Evolutionary conservation across 2,888 invertebrate genomes (phyloP), one percentile per base, ranked within the genome.

Genomic region (Drosophila paramelanica): DNA sequence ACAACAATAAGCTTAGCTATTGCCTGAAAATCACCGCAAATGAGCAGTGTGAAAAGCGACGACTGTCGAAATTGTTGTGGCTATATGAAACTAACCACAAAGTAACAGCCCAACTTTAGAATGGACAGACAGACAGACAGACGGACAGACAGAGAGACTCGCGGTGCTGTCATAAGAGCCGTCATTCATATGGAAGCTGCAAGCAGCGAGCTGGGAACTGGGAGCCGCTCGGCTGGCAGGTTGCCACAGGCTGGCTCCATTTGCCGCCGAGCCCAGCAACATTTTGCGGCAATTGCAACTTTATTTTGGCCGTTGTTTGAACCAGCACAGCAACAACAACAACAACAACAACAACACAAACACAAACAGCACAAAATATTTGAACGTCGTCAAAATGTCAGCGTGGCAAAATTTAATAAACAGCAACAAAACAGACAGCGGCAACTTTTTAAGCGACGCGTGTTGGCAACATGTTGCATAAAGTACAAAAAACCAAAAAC

Each of bases 261-360:
- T 62, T 66, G 64, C 71, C 43, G 77, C 76, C 70, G 75, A 75
- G 79, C 77, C 73, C 87, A 64, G 84, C 80, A 87, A 80, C 81
- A 82, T 86, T 88, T 88, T 73, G 89, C 50, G 58, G 82, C 81
- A 88, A 83, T 74, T 77, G 82, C 87, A 82, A 83, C 89, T 87
- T 86, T 88, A 83, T 88, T 82, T 74, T 72, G 70, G 60, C 79
- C 66, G 58, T 51, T 58, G 76, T 51, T 49, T 33, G 36, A 38
- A 10, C 31, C 31, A 36, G 20, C 55, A 56, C 50, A 31, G 31
- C 31, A 31, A 31, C 31, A 31, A 31, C 31, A 31, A 50, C 70
- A 74, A 49, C 66, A 62, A 39, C 36, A 38, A 11, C 5, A 33
- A 39, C 43, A 56, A 61, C 58, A 33, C 1, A 25, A 39, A 46